A percentile compares a stretch with the other conserved stretches of the same genome.
Evolutionary conservation across 2,113 vertebrate genomes (phyloP).

Genomic region (Tiliqua scincoides): DNA sequence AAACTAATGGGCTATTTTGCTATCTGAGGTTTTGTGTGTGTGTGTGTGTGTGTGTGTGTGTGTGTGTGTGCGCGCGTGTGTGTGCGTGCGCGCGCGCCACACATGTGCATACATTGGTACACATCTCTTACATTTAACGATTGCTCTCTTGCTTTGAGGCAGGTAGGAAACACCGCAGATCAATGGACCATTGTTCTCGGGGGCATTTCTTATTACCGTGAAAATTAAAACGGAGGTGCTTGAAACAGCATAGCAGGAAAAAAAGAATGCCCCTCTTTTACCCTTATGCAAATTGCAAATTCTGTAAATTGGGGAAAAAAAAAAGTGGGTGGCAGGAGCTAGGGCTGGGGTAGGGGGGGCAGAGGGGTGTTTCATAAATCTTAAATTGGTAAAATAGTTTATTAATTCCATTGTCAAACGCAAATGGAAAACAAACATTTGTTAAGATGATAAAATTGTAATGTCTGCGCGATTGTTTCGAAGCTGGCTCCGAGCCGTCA

Average conservation of each 20-base stretch:
- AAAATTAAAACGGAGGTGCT: constrained; percentile 55
- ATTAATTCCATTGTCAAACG: constrained; percentile 64
- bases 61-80: background rate
- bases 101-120: background rate
- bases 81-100: background rate
- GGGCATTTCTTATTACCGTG: constrained; percentile 41
- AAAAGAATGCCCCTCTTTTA: constrained; percentile 7
- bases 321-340: background rate
- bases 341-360: no score
- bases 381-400: constrained; percentile 51
- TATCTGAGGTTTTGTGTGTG: constrained; percentile 43
- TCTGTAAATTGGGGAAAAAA: constrained; percentile 14
- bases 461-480: constrained; percentile 14
- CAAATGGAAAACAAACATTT: constrained; percentile 70
- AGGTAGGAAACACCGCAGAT: constrained; percentile 58
- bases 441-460: constrained; percentile 52
- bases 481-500: background rate
- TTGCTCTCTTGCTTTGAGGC: constrained; percentile 62
- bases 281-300: constrained; percentile 43
- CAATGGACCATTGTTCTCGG: constrained; percentile 59
- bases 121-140: constrained; percentile 44
- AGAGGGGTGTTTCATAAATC: constrained; percentile 38
- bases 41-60: background rate
- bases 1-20: constrained; percentile 51
- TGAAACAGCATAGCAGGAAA: constrained; percentile 36